Percentiles rank a stretch among this genome's conserved stretches.
phyloP scores from a whole-genome alignment of 2,797 vertebrate genomes.

The Limosa lapponica region DNA sequence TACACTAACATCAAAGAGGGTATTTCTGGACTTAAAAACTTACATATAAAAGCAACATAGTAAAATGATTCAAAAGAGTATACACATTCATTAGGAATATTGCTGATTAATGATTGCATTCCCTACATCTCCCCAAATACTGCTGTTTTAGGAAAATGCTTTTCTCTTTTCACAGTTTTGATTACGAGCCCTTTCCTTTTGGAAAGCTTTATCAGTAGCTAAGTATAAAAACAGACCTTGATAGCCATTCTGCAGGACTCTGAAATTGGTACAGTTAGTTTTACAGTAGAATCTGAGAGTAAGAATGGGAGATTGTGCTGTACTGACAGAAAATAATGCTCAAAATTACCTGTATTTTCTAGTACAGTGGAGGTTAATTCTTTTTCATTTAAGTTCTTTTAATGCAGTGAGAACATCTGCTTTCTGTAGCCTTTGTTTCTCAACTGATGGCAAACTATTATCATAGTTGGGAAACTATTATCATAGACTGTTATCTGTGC shows the following conservation, averaged over 20 bases:
- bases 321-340: background rate
- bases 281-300: background rate
- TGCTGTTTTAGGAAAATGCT: background rate
- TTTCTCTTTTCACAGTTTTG: background rate
- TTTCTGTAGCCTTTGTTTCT: background rate
- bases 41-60: background rate
- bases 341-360: background rate
- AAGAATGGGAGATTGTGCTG: background rate
- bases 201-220: background rate
- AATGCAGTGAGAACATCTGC: background rate
- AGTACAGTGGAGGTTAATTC: background rate
- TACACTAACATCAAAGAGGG: background rate
- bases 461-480: background rate
- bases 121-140: rapidly evolving
- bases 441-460: background rate
- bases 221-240: background rate
- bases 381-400: background rate
- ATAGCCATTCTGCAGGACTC: background rate
- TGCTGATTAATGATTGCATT: background rate
- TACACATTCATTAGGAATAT: background rate
- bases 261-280: background rate
- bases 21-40: background rate
- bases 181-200: background rate
- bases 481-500: background rate
- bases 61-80: background rate